Base-by-base conservation (phyloP, 64 coral and sea anemone species). In the Actinia tenebrosa region DNA sequence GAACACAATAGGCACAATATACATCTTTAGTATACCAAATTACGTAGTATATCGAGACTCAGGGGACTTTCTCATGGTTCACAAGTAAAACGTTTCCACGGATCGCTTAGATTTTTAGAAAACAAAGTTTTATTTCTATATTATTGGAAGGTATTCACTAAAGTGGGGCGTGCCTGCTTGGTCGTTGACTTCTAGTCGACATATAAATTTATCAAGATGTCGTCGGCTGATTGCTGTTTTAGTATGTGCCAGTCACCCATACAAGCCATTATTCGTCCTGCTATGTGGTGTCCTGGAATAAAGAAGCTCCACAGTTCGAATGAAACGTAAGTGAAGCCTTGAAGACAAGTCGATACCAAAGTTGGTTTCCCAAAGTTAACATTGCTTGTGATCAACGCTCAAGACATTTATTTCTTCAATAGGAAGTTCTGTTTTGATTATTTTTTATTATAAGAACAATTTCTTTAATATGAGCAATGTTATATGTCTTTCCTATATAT, bases 211-310 rank as follows among this genome's bases (percentile, higher is more conserved):
- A 22, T 23, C n/a, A 89, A 90, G 63, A 93, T 94, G 88, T 91
- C 91, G 3, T 93, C 95, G 22, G 92, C 91, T 37, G 91, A 98
- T 82, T 93, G 91, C 69, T 98, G 91, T 50, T 98, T 93, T 66
- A 89, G 88, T 44, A 95, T 95, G 97, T 95, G 93, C 86, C 97
- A 99, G 79, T 90, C 97, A 10, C 97, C 97, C 13, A 89, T 99
- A 56, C 93, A 95, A 78, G 97, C 88, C 43, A 84, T 85, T 19
- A 10, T 99, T 46, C 87, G 97, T 77, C 97, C 97, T 62, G 97
- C 93, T 10, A 88, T 95, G 62, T 99, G 97, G 97, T 43, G 95
- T 44, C 97, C 97, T 66, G 86, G 90, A 83, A 68, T 99, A 26
- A 90, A 85, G n/a, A 95, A 93, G 43, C 83, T 99, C 10, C 97